Evolutionary conservation across 2,113 vertebrate genomes (phyloP).

Genomic region (Festucalex cinctus): DNA sequence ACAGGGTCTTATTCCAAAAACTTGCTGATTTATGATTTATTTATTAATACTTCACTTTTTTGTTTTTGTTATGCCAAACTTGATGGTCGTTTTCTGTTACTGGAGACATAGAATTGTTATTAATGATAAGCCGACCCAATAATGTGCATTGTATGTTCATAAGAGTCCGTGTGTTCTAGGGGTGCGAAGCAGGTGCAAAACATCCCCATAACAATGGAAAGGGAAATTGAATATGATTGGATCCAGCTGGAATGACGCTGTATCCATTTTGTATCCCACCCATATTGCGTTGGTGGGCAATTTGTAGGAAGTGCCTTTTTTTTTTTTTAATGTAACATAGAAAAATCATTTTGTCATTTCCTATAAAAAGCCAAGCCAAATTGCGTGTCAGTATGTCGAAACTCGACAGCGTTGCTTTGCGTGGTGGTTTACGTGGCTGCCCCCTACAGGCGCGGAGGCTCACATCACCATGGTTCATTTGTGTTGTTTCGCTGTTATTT

Average conservation of each 20-base stretch:
- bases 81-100: conserved; percentile 72
- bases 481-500: not conserved
- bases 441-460: not conserved
- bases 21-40: conserved; percentile 72
- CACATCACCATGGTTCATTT: not conserved
- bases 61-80: conserved; percentile 56
- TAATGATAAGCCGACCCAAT: conserved; percentile 23
- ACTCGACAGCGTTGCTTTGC: conserved; percentile 63
- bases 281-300: conserved; percentile 42
- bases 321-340: conserved; percentile 48
- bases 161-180: conserved; percentile 19
- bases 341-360: conserved; percentile 75
- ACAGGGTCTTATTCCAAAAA: conserved; percentile 76
- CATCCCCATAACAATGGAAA: not conserved
- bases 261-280: not conserved
- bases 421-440: conserved; percentile 14
- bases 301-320: conserved; percentile 77
- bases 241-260: not conserved
- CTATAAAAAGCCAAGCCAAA: conserved; percentile 62
- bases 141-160: conserved; percentile 65
- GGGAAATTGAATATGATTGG: not conserved
- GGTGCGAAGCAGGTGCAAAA: not conserved
- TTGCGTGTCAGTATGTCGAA: conserved; percentile 66
- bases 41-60: conserved; percentile 74
- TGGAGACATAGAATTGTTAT: conserved; percentile 72